Evolutionary conservation across 2,113 vertebrate species (phyloP), one percentile per base, ranked within the genome.

Genomic region (Pao palembangensis): DNA sequence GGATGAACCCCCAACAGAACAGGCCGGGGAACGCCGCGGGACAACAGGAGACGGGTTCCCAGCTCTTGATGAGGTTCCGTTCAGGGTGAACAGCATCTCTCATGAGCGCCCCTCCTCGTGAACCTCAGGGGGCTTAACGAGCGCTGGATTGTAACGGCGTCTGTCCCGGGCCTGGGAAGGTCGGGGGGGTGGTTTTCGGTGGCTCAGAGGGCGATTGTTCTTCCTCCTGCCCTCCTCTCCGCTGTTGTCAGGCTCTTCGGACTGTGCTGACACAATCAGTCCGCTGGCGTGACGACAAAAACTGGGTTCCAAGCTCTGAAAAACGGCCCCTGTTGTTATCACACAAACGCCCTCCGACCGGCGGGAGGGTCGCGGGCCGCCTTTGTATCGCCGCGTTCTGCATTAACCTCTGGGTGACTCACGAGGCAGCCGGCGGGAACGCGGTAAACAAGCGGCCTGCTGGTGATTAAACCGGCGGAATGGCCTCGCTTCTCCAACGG

Each of bases 321-420:
- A 23, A 23, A 23, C 21, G 21, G 21, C 21, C 3, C 21, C 63
- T 48, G 59, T 69, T 79, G 70, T 79, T 78, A 67, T 65, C 52
- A 55, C 1, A 54, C 60, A 66, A 55, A 68, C 28, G 38, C 20
- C 56, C 42, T 69, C 69, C 43, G 43, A 61, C 55, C 65, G 71
- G 71, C 75, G 64, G 69, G 61, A 68, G 83, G 44, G n/a, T 67
- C 60, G 48, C 43, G 59, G 69, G 64, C 16, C 67, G 71, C 67
- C 76, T 65, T 76, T 73, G 61, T 59, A 69, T 73, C 44, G 58
- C 64, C 11, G 59, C 42, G 61, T 71, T 86, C 61, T 78, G 80
- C 85, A 86, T 88, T 87, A 87, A 86, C 85, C 86, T 87, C 87
- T 87, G 69, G 28, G 73, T 31, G 68, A 73, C 79, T 80, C 67